phyloP scores from a whole-genome alignment of 2,113 vertebrate species.

The Oncorhynchus gorbuscha region DNA sequence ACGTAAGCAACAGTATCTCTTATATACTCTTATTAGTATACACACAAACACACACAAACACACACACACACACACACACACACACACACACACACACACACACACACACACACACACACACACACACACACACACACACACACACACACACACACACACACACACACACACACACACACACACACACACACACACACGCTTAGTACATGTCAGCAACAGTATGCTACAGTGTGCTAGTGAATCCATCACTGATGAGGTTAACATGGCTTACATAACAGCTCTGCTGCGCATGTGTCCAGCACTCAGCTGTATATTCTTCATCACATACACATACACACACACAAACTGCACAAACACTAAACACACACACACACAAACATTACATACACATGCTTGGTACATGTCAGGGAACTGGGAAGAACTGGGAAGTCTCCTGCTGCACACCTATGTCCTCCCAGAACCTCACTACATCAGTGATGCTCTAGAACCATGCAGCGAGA shows the following conservation, averaged over 20 bases:
- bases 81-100: too few relatives aligned
- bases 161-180: too few relatives aligned
- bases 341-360: conserved; percentile 2
- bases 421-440: neutral
- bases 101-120: too few relatives aligned
- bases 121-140: too few relatives aligned
- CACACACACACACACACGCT: too few relatives aligned
- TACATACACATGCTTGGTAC: neutral
- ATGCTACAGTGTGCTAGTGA: neutral
- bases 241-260: conserved; percentile 20
- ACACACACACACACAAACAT: too few relatives aligned
- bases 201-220: too few relatives aligned
- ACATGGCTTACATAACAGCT: conserved; percentile 32
- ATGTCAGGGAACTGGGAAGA: neutral
- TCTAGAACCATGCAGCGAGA: neutral
- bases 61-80: too few relatives aligned
- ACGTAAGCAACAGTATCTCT: too few relatives aligned
- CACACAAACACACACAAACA: too few relatives aligned
- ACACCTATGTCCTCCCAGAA: neutral
- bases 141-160: too few relatives aligned
- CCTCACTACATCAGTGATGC: neutral
- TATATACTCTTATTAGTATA: too few relatives aligned
- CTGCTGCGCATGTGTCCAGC: conserved; percentile 26
- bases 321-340: neutral
- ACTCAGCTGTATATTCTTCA: conserved; percentile 4